Evolutionary conservation across 2,888 invertebrate species (phyloP), one percentile per base, ranked within the genome.

Genomic region (Spodoptera littoralis): DNA sequence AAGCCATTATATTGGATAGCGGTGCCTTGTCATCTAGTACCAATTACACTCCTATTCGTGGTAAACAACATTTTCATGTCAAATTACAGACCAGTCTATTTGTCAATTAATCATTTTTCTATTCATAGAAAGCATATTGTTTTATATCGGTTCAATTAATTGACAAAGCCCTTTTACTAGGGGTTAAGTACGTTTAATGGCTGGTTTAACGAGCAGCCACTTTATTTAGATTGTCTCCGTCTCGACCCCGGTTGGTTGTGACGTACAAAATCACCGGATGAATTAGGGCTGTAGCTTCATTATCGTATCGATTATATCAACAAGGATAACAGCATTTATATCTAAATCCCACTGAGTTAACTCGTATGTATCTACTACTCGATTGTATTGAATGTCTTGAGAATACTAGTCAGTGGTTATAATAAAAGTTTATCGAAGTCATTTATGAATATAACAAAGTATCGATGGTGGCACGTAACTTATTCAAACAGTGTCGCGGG

Each of bases 401-500:
- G 54, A 55, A 49, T 59, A 59, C 65, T 65, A 53, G 55, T 53
- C 61, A 59, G 64, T 65, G 55, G 55, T 53, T 60, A 66, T 64
- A 71, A 71, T 74, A 80, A 65, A 65, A 64, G 57, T 82, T 72
- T 77, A 78, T 77, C 72, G 69, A 62, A 43, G 70, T 76, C 71
- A 53, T 73, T 65, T 77, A 73, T 64, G 76, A 76, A 76, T 81
- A 69, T 71, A 67, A 74, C 64, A 76, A 80, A 77, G 79, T 81
- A 85, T 82, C 80, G 80, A 79, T 70, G 78, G 71, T 68, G 59
- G 69, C 72, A 65, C 64, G 81, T 88, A 85, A 86, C 76, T 82
- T 89, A 93, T 92, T 93, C 93, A 84, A 86, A 79, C 80, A 80
- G 86, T 85, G 91, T 91, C 87, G 79, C 84, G 70, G 81, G 79